Base-by-base conservation (phyloP, 1,140 invertebrate genomes). In the Caenorhabditis latens region DNA sequence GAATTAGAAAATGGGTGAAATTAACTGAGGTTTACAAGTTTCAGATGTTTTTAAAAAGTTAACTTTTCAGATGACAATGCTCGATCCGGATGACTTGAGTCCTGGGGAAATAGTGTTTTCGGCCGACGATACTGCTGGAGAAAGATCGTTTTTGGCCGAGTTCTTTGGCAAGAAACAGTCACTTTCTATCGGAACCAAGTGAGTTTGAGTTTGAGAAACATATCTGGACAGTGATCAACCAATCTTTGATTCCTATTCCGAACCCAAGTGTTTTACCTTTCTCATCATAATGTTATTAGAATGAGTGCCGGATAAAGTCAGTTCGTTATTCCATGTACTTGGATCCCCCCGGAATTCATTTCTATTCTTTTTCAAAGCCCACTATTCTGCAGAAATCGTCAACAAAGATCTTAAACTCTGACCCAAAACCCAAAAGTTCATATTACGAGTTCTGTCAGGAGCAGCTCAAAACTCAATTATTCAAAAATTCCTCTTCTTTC, bases 121-220 rank as follows among this genome's bases (percentile, higher is more conserved):
- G 9, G 43, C 71, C 11, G 71, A 79, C 24, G 71, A 79, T 14
- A 53, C 71, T 3, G 40, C 9, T 24, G 71, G 71, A 21, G 71
- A 79, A 19, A 46, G 71, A 50, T 79, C 71, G 53, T 50, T 79
- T 32, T 40, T 79, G 11, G 71, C 71, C 0, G 71, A 79, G 4
- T 79, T 79, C 46, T 79, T 79, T 40, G 71, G 71, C 43, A 79
- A 79, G n/a, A 79, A 79, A 50, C 71, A 79, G 46, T 50, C 71
- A 24, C 53, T 50, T 24, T 46, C n/a, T 19, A 46, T 79, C 5
- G 71, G 71, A 79, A 79, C 46, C 43, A 79, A 79, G 71, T 79
- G 43, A 50, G 71, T 79, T 79, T 79, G 50, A 53, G 50, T 8
- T 2, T 53, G 2, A 13, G 9, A 53, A 14, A 32, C 32, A 32